phyloP scores from a whole-genome alignment of 2,113 vertebrate species.

The Ondatra zibethicus region DNA sequence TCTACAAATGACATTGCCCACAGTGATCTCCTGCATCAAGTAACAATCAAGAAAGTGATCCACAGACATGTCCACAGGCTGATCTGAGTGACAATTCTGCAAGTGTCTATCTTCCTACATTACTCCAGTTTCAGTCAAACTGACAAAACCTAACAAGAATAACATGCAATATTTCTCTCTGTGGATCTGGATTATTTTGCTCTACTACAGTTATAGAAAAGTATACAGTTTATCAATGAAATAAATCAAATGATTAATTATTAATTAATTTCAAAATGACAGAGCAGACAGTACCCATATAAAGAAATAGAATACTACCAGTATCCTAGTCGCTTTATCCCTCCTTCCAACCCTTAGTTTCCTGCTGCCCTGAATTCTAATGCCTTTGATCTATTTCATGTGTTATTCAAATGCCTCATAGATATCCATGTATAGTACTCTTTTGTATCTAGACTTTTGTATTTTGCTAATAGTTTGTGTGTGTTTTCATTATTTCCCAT shows the following conservation, averaged over 20 bases:
- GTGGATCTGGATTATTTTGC: background rate
- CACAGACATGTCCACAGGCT: background rate
- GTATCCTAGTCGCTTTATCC: accelerated
- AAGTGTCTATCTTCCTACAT: background rate
- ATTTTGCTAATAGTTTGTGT: background rate
- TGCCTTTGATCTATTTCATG: background rate
- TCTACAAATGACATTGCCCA: background rate
- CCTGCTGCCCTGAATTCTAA: background rate
- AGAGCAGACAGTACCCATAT: background rate
- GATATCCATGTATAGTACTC: background rate
- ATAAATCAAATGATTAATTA: background rate
- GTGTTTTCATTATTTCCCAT: background rate
- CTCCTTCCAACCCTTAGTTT: background rate
- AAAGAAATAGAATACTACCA: background rate
- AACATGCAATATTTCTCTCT: background rate
- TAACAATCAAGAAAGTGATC: background rate
- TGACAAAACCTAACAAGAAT: background rate
- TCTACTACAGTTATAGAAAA: background rate
- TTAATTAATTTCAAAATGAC: background rate
- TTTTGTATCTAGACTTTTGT: background rate
- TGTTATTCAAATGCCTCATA: background rate
- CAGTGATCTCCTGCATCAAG: background rate
- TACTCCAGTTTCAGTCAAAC: background rate
- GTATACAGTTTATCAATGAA: background rate
- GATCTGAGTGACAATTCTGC: background rate